These are phyloP conservation scores for Archilochus colubris DNA, from an alignment of 2,113 vertebrate genomes.

Conservation along the genomic window DNA sequence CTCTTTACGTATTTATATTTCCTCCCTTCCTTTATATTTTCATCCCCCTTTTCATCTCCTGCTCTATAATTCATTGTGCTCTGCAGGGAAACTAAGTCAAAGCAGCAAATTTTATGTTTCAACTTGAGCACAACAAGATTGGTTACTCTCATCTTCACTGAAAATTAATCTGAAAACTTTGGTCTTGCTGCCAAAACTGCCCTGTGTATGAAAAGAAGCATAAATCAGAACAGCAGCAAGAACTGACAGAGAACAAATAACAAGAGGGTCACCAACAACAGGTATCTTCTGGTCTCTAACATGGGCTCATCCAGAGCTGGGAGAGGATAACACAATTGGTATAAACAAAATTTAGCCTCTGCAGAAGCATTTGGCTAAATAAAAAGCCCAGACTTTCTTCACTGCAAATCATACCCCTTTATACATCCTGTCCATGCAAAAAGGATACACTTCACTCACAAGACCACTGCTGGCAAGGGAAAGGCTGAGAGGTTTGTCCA, in stretches of 20 bases:
- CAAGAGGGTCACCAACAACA: neutral
- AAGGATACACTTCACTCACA: neutral
- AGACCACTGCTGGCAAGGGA: neutral
- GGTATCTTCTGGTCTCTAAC: neutral
- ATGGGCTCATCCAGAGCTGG: neutral
- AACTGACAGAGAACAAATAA: neutral
- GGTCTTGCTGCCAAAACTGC: neutral
- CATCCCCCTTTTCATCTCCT: neutral
- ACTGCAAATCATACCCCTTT: neutral
- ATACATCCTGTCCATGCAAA: neutral
- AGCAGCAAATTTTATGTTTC: neutral
- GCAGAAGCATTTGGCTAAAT: neutral
- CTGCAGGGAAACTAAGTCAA: conserved; percentile 8
- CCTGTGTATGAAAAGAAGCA: neutral
- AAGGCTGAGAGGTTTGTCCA: neutral
- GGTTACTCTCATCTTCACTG: neutral
- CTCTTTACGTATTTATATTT: neutral
- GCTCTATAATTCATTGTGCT: neutral
- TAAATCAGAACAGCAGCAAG: neutral
- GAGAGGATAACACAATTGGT: neutral
- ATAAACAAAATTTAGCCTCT: neutral
- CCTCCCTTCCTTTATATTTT: neutral
- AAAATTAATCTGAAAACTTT: neutral
- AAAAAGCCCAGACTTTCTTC: fast-evolving
- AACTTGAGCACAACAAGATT: neutral